Evolutionary conservation across 2,113 vertebrate species (phyloP), one percentile per base, ranked within the genome.

Genomic region (Atlantisia rogersi): DNA sequence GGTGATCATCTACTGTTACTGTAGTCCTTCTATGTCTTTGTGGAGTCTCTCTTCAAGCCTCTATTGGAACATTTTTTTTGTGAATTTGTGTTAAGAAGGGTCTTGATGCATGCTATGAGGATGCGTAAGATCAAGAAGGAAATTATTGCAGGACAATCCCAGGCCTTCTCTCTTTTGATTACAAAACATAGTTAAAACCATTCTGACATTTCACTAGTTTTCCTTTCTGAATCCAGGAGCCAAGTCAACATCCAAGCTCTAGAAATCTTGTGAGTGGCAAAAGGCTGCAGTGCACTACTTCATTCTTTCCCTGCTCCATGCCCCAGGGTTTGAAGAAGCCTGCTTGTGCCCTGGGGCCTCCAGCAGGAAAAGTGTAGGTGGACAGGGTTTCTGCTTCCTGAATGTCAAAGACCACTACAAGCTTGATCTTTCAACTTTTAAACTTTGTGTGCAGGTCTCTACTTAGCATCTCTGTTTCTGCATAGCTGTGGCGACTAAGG

Each of bases 231-330:
- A 83, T 44, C 29, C 31, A 28, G 39, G 22, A 70, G 20, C 20
- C 18, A 75, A 65, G 52, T 55, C 90, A 74, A 9, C 13, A 50
- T 60, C 19, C 9, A 44, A 70, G 24, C 60, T 39, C 12, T 56
- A 40, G 50, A 35, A 63, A 40, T 22, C 17, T 28, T 11, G 18
- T 58, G 15, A 21, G 17, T 17, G 25, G 29, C 32, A 44, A 31
- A 74, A 69, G 25, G 18, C 11, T 55, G 37, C 39, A 59, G 19
- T 26, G 8, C 12, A 5, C 22, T 78, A 26, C 25, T 52, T 52
- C 0, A 0, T 15, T 77, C 19, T 82, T 59, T 60, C 19, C 13
- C 21, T 83, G 25, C 0, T 48, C 19, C 12, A 3, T 59, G 12
- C 10, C 50, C 3, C 24, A 59, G 31, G 24, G 6, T n/a, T 28